phyloP scores from a whole-genome alignment of 2,888 invertebrate genomes.

The Rhopalosiphum nymphaeae region DNA sequence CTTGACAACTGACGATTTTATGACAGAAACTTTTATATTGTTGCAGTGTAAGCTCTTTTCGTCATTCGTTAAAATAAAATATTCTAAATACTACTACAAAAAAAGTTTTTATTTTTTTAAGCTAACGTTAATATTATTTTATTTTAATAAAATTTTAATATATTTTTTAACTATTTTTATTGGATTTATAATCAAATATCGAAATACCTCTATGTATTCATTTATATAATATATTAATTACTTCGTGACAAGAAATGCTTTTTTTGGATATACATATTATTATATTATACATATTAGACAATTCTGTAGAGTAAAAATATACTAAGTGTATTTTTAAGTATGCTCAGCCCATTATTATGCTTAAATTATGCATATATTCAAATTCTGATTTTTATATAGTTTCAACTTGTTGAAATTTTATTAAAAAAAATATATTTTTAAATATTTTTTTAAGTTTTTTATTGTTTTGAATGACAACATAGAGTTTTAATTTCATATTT shows the following conservation, averaged over 20 bases:
- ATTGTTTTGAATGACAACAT: too few relatives aligned
- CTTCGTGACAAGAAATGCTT: background rate
- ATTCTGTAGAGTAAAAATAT: background rate
- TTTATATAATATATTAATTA: background rate
- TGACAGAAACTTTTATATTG: background rate
- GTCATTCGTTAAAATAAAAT: conserved; percentile 29
- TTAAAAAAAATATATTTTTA: too few relatives aligned
- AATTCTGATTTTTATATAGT: too few relatives aligned
- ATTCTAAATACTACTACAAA: background rate
- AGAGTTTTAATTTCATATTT: too few relatives aligned
- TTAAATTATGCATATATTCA: too few relatives aligned
- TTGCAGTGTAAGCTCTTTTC: conserved; percentile 7
- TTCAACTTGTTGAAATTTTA: too few relatives aligned
- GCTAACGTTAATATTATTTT: background rate
- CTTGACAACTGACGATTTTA: conserved; percentile 15
- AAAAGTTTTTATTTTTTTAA: background rate
- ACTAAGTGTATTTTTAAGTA: too few relatives aligned
- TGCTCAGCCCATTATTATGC: too few relatives aligned
- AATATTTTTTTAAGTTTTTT: too few relatives aligned
- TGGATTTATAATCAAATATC: background rate
- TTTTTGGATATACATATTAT: background rate
- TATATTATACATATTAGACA: background rate
- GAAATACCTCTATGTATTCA: background rate
- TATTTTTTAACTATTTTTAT: background rate
- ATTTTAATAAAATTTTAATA: background rate